phyloP scores from a whole-genome alignment of 2,888 invertebrate species.

The Epirrhoe tristata region DNA sequence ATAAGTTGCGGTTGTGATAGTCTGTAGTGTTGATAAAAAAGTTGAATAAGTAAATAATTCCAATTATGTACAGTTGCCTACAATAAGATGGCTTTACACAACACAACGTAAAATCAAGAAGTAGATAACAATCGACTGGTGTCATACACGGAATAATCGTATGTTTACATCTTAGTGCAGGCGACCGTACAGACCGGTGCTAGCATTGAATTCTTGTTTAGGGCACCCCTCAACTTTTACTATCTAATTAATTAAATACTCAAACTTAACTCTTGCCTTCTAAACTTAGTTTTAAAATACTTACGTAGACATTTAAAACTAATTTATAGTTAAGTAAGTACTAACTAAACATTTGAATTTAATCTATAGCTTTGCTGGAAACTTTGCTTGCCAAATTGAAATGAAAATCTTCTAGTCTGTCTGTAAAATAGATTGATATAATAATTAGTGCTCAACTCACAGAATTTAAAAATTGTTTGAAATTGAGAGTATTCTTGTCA shows the following conservation, averaged over 20 bases:
- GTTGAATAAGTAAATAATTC: too few species aligned
- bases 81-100: not conserved
- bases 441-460: constrained; percentile 8
- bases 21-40: too few species aligned
- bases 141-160: too few species aligned
- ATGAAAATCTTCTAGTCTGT: constrained; percentile 12
- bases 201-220: too few species aligned
- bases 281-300: not conserved
- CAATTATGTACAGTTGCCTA: too few species aligned
- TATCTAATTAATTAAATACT: not conserved
- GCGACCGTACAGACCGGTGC: too few species aligned
- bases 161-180: too few species aligned
- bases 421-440: not conserved
- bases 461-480: not conserved
- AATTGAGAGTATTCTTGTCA: constrained; percentile 18
- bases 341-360: not conserved
- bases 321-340: not conserved
- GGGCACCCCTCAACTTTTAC: too few species aligned
- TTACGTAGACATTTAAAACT: not conserved
- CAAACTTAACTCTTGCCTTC: not conserved
- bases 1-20: not conserved
- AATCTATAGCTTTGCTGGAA: not conserved
- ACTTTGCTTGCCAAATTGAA: constrained; percentile 2
- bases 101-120: too few species aligned
- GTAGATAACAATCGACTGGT: too few species aligned